These are phyloP conservation scores for Cranoglanis bouderius DNA, from an alignment of 2,113 vertebrate genomes.

Conservation along the genomic window DNA sequence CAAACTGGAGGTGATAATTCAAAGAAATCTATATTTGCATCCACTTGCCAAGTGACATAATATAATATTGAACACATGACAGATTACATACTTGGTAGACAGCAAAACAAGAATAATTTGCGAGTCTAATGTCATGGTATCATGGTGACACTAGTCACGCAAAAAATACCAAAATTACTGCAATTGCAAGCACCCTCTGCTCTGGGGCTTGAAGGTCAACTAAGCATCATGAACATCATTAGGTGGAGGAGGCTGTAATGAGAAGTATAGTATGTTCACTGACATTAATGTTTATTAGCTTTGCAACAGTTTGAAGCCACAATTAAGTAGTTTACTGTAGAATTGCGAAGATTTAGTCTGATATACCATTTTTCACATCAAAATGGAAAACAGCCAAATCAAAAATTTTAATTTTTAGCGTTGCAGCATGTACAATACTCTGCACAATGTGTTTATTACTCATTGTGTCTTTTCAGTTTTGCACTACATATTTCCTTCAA, in stretches of 20 bases:
- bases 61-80: neutral
- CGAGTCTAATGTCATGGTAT: constrained; percentile 26
- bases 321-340: neutral
- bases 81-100: neutral
- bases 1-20: neutral
- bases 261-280: constrained; percentile 15
- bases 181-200: neutral
- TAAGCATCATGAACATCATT: constrained; percentile 44
- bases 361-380: neutral
- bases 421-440: neutral
- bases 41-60: neutral
- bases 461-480: neutral
- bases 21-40: constrained; percentile 11
- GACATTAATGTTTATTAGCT: neutral
- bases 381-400: neutral
- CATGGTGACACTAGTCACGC: constrained; percentile 29
- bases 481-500: neutral
- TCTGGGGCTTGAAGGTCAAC: constrained; percentile 39
- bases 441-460: neutral
- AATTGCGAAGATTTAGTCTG: neutral
- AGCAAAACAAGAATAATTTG: constrained; percentile 14
- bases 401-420: neutral
- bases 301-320: neutral
- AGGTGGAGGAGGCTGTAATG: constrained; percentile 32
- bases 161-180: constrained; percentile 10